phyloP scores from a whole-genome alignment of 2,113 vertebrate species.

The Laticauda laticaudata region DNA sequence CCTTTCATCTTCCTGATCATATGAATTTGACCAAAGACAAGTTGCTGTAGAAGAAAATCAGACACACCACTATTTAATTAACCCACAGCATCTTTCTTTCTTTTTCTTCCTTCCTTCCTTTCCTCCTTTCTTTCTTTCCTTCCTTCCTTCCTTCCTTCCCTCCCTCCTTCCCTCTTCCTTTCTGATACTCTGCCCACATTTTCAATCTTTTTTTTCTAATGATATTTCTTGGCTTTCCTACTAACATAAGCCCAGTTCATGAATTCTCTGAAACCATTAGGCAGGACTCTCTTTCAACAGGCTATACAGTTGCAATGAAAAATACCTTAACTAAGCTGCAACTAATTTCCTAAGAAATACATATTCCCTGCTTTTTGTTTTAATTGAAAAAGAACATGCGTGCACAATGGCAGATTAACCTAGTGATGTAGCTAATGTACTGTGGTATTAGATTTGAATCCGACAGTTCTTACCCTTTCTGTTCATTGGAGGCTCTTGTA shows the following conservation, averaged over 20 bases:
- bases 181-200: neutral
- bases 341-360: neutral
- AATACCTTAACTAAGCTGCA: neutral
- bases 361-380: neutral
- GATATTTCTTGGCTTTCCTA: neutral
- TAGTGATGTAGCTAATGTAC: neutral
- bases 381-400: neutral
- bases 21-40: neutral
- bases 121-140: neutral
- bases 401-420: neutral
- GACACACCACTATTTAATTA: neutral
- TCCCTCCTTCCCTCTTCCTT: neutral
- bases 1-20: neutral
- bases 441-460: neutral
- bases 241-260: neutral
- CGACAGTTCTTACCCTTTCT: neutral
- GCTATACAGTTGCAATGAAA: neutral
- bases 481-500: neutral
- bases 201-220: neutral
- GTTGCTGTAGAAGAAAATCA: neutral
- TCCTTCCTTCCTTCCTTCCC: neutral
- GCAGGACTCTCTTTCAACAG: neutral
- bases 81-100: neutral
- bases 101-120: no score
- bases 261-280: neutral